These are phyloP conservation scores for Scartelaos histophorus DNA, from an alignment of 2,113 vertebrate species.

Conservation along the genomic window DNA sequence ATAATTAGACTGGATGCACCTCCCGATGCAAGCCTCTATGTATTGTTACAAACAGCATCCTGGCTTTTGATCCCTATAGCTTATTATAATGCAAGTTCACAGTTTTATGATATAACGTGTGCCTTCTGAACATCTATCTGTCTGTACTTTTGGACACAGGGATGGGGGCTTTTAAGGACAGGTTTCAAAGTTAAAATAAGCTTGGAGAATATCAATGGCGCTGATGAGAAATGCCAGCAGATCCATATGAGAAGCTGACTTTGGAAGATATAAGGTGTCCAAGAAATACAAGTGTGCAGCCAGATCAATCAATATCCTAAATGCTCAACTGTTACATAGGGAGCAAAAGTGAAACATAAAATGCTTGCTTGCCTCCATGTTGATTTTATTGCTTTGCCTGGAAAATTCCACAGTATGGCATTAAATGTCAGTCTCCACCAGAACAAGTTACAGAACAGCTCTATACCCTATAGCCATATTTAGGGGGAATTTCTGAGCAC, in stretches of 20 bases:
- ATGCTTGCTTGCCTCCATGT: background rate
- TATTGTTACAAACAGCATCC: background rate
- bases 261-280: background rate
- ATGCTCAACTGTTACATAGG: background rate
- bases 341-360: background rate
- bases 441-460: no score
- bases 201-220: background rate
- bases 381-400: no score
- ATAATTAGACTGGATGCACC: background rate
- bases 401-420: no score
- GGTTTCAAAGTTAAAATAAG: background rate
- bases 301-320: slow-evolving; percentile 1
- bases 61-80: background rate
- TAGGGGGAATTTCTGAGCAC: no score
- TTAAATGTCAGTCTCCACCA: no score
- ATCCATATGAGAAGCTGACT: slow-evolving; percentile 1
- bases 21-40: background rate
- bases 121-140: background rate
- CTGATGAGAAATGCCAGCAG: background rate
- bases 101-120: background rate
- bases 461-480: no score
- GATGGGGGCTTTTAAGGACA: background rate
- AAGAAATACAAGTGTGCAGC: background rate
- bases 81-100: background rate
- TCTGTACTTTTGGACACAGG: background rate